Percentiles rank a stretch among this genome's conserved stretches.
phyloP scores from a whole-genome alignment of 1,140 invertebrate genomes.

The Drosophila santomea region DNA sequence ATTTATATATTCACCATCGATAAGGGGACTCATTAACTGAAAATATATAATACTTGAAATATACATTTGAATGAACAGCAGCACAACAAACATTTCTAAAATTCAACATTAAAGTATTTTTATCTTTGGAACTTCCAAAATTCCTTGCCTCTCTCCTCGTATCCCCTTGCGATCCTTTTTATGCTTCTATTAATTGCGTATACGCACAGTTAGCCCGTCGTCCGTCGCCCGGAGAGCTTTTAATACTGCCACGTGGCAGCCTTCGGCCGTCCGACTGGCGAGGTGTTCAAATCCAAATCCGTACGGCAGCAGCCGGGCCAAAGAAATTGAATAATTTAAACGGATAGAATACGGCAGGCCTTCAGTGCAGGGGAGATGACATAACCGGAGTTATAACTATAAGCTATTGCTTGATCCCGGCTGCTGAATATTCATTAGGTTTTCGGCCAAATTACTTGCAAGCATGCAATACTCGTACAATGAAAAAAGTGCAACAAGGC shows the following conservation, averaged over 20 bases:
- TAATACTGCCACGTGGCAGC: constrained; percentile 46
- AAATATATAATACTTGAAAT: too few species aligned
- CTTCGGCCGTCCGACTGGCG: constrained; percentile 20
- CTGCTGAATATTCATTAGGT: constrained; percentile 49
- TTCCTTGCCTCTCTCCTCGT: not conserved
- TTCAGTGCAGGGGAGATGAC: constrained; percentile 25
- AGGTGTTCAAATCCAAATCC: constrained; percentile 41
- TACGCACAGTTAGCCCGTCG: constrained; percentile 38
- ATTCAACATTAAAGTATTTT: not conserved
- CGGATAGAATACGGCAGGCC: constrained; percentile 39
- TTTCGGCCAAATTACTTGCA: constrained; percentile 34
- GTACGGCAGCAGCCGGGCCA: constrained; percentile 22
- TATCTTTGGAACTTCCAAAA: not conserved
- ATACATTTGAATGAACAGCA: too few species aligned
- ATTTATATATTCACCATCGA: too few species aligned
- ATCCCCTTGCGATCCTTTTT: not conserved
- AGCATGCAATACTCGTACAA: constrained; percentile 29
- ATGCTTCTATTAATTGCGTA: constrained; percentile 37
- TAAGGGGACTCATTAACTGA: constrained; percentile 11
- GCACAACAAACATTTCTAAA: not conserved
- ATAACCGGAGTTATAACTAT: constrained; percentile 19
- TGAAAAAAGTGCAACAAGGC: constrained; percentile 32
- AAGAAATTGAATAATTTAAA: constrained; percentile 49
- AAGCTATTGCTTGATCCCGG: constrained; percentile 34
- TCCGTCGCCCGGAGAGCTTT: constrained; percentile 36